Conservation (phyloP, 2,888 invertebrate species). For the Hermodice carunculata region DNA sequence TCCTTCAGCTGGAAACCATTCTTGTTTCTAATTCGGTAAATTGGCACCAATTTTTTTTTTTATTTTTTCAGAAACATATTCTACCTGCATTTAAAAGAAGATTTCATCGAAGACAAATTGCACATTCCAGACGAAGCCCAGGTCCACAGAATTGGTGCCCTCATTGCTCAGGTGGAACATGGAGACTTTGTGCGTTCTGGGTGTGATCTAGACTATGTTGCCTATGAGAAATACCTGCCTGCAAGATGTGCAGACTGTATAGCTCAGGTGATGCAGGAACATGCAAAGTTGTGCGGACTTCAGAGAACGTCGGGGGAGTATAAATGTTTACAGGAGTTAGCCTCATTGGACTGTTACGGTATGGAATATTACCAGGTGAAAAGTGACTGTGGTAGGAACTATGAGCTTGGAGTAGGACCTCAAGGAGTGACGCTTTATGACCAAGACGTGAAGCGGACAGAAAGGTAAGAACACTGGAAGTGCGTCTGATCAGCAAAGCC, state of each 20-base stretch:
- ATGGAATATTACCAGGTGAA: conserved; percentile 82
- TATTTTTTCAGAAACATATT: conserved; percentile 78
- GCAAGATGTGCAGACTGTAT: conserved; percentile 15
- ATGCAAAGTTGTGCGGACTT: conserved; percentile 74
- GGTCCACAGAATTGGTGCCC: conserved; percentile 80
- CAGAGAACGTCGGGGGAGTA: conserved; percentile 85
- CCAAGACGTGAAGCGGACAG: conserved; percentile 42
- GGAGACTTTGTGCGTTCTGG: conserved; percentile 79
- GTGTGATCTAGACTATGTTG: conserved; percentile 7
- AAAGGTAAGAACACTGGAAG: conserved; percentile 56
- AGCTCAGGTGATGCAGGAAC: conserved; percentile 43
- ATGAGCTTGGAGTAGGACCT: conserved; percentile 83
- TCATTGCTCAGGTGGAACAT: conserved; percentile 82
- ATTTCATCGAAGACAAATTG: conserved; percentile 78
- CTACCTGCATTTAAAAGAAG: conserved; percentile 85
- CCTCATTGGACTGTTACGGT: conserved; percentile 84
- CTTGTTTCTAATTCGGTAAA: background rate
- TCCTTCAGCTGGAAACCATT: too few species aligned
- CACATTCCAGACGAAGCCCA: conserved; percentile 79
- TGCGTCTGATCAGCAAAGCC: too few species aligned
- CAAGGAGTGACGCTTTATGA: conserved; percentile 76
- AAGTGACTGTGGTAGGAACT: conserved; percentile 41
- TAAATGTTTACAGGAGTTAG: conserved; percentile 84
- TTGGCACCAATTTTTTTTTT: background rate
- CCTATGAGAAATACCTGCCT: background rate